Base-by-base conservation (phyloP, 2,888 invertebrate genomes). In the Lasiommata megera region DNA sequence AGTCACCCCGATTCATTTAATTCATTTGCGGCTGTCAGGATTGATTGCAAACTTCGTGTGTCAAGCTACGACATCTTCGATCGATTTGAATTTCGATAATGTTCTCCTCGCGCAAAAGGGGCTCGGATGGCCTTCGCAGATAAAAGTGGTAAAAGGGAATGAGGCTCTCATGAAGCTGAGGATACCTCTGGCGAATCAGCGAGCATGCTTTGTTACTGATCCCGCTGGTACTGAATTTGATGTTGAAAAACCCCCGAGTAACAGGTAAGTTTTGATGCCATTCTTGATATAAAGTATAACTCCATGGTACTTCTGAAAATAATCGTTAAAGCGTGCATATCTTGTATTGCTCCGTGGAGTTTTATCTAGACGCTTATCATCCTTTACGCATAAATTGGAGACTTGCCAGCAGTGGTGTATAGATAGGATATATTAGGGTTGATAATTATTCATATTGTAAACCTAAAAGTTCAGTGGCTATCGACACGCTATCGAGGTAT, bases 101-200 rank as follows among this genome's bases (percentile, higher is more conserved):
- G 71, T 79, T 1, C 69, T 85, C 17, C 70, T 73, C 17, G 79
- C 87, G 74, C 84, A 85, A 58, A 72, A 74, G 37, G 89, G 89
- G 0, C 64, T 84, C 31, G 88, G 86, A 1, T 85, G 83, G 85
- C 89, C 89, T 0, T 63, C 74, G 8, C 40, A 63, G 3, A 67
- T 90, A 14, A 56, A 73, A 7, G 80, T 88, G 1, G 73, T 72
- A 0, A 71, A 71, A 52, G 87, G 88, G 0, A 79, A 87, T 54
- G 84, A 85, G 36, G 86, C 82, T 1, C 69, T 85, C 11, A 67
- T 90, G 62, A 81, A 76, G 54, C 66, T 89, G 18, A 67, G 68
- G 16, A 70, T 66, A 1, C 54, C 60, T 2, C 44, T 83, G 7
- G 71, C 71, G 0, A 76, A 78, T 41, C 76, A 75, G 54, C 65